phyloP scores from a whole-genome alignment of 2,888 invertebrate species.

The Agrochola circellaris region DNA sequence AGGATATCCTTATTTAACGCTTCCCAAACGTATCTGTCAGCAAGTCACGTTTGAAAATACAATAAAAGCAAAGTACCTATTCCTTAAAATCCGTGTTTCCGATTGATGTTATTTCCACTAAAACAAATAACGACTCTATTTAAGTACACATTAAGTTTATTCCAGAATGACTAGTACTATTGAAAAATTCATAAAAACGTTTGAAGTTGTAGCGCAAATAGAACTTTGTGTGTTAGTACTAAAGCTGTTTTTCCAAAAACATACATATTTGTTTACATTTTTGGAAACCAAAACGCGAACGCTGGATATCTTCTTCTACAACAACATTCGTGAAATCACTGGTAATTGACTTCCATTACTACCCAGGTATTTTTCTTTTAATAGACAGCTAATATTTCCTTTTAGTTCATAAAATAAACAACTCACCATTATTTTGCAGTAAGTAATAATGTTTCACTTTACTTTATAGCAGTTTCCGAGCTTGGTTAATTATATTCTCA shows the following conservation, averaged over 20 bases:
- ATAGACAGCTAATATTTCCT: slow-evolving; percentile 19
- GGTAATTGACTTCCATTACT: not conserved
- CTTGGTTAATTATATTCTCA: slow-evolving; percentile 8
- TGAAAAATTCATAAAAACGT: not conserved
- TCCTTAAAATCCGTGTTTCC: not conserved
- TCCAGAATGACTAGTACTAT: not conserved
- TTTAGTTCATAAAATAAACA: slow-evolving; percentile 28
- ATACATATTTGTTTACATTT: not conserved
- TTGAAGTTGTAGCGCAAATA: not conserved
- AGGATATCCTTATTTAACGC: not conserved
- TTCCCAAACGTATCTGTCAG: not conserved
- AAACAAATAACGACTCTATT: not conserved
- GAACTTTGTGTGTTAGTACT: not conserved
- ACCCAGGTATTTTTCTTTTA: not conserved
- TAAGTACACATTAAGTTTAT: not conserved
- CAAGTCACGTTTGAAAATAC: not conserved
- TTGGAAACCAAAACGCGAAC: not conserved
- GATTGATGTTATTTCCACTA: not conserved
- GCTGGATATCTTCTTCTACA: not conserved
- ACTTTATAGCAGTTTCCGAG: slow-evolving; percentile 9
- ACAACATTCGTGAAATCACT: not conserved
- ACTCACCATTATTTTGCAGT: slow-evolving; percentile 21
- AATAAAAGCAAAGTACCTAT: not conserved
- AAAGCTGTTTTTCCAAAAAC: not conserved
- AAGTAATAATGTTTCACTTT: slow-evolving; percentile 20